Base-by-base conservation (phyloP, 2,888 invertebrate genomes). In the Anthrax anthrax region DNA sequence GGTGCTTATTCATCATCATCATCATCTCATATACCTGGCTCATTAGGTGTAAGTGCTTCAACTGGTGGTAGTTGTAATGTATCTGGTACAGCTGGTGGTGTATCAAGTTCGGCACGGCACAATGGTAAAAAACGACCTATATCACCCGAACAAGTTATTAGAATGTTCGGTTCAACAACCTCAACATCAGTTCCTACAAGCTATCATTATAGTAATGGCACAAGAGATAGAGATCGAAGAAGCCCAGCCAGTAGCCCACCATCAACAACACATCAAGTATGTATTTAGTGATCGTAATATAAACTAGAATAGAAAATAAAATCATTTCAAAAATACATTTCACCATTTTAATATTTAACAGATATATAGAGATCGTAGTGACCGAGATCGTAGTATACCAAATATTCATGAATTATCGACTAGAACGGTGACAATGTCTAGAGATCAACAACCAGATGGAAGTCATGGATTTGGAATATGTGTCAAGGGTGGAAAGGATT, bases 401-500 rank as follows among this genome's bases (percentile, higher is more conserved):
- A 77, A 75, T 69, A 74, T 80, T 52, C 80, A 81, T 60, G 85
- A 85, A 69, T 76, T 86, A 58, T 74, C 82, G 58, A 86, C 87
- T 56, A 74, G 87, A 58, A 88, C 86, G 51, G 84, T 88, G 62
- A 84, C 82, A 67, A 88, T 88, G 87, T 80, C 83, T 57, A 72
- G 87, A 53, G 86, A 87, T 63, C 79, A 79, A 45, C 78, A 78
- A 42, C 80, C 83, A 51, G 84, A 85, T 62, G 80, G 80, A 56
- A 77, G 79, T 40, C 88, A 87, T 64, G 88, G 88, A 50, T 89
- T 88, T 70, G 88, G 88, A 51, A 88, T 89, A 62, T 89, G 88
- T 72, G 88, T 89, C 64, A 89, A 89, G 70, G 88, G 88, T 60
- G 88, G 88, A 57, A 87, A 87, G 71, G 87, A 88, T 69, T 82